phyloP scores from a whole-genome alignment of 2,888 invertebrate species.

The Apodemia mormo region DNA sequence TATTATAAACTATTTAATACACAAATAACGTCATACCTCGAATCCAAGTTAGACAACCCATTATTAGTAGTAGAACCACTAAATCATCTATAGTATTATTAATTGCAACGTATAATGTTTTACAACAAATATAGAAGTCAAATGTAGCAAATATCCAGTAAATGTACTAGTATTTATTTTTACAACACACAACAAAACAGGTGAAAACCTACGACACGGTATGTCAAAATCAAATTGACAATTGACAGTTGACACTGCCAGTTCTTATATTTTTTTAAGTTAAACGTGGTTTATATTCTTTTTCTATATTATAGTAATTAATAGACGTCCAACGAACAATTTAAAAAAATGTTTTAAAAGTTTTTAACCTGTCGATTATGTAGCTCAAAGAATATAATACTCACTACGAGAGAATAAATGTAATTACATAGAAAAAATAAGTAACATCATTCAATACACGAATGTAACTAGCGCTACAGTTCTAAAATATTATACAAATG shows the following conservation, averaged over 20 bases:
- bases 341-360: too few relatives aligned
- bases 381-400: too few relatives aligned
- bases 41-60: constrained; percentile 74
- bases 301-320: too few relatives aligned
- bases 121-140: background rate
- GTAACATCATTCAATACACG: too few relatives aligned
- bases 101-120: background rate
- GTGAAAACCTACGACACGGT: background rate
- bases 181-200: constrained; percentile 1
- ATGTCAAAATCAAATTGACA: background rate
- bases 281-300: background rate
- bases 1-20: background rate
- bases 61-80: constrained; percentile 33
- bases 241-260: background rate
- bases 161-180: background rate
- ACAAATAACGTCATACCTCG: constrained; percentile 62
- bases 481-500: too few relatives aligned
- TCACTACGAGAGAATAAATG: too few relatives aligned
- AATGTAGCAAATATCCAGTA: background rate
- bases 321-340: too few relatives aligned
- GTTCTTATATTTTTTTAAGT: background rate
- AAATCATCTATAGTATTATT: background rate
- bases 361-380: too few relatives aligned
- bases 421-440: too few relatives aligned
- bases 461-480: too few relatives aligned